These are phyloP conservation scores for Yponomeuta plumbellus DNA, from an alignment of 2,888 invertebrate genomes.

Conservation along the genomic window DNA sequence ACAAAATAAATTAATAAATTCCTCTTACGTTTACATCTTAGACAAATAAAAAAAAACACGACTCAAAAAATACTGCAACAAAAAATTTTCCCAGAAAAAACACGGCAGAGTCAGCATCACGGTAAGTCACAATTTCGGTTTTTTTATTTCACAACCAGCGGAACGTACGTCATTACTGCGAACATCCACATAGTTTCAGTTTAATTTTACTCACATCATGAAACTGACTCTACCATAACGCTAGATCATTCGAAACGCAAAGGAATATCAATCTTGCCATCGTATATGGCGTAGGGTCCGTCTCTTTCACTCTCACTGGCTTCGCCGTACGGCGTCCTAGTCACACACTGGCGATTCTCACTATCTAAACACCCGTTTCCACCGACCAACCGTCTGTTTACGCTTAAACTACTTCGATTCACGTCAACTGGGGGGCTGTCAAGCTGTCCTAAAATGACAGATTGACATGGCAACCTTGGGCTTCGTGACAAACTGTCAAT, in stretches of 20 bases:
- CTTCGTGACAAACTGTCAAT: not conserved
- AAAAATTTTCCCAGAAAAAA: conserved; percentile 22
- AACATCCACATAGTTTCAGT: no score
- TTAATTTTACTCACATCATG: no score
- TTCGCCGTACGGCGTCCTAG: conserved; percentile 26
- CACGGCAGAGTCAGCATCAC: conserved; percentile 12
- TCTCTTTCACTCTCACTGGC: conserved; percentile 4
- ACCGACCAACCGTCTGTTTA: not conserved
- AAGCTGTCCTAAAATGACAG: conserved; percentile 17
- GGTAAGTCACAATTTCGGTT: not conserved
- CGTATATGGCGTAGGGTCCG: conserved; percentile 30
- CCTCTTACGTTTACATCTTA: not conserved
- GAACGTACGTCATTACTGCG: no score
- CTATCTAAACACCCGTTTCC: conserved; percentile 18
- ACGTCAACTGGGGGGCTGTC: conserved; percentile 24
- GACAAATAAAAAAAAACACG: conserved; percentile 10
- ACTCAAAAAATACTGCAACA: conserved; percentile 21
- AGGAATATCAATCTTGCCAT: conserved; percentile 46
- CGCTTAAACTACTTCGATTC: conserved; percentile 3
- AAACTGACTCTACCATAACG: not conserved
- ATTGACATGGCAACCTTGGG: conserved; percentile 5
- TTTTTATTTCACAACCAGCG: no score
- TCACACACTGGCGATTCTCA: conserved; percentile 30
- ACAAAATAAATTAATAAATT: conserved; percentile 5
- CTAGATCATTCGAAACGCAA: conserved; percentile 33